Evolutionary conservation across 2,888 invertebrate species (phyloP).

Genomic region (Rhogogaster chlorosoma): DNA sequence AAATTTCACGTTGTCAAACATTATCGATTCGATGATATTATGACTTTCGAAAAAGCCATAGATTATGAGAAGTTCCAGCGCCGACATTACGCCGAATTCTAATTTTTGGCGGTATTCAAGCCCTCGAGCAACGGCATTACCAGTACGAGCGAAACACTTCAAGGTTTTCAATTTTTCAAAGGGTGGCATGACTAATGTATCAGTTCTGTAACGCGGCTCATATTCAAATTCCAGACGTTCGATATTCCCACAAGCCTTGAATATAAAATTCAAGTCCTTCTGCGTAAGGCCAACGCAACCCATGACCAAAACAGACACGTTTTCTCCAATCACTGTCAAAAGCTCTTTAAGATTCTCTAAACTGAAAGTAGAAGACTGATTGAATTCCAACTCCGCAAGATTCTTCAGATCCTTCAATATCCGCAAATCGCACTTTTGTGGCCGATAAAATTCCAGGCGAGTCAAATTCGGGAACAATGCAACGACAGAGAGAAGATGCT

Average conservation of each 20-base stretch:
- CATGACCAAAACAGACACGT: background rate
- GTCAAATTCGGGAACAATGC: background rate
- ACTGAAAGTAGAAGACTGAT: background rate
- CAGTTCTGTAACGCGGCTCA: background rate
- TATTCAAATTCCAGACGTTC: constrained; percentile 7
- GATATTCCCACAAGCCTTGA: background rate
- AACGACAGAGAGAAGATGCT: background rate
- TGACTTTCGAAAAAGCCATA: background rate
- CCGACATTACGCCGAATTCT: background rate
- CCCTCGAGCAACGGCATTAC: background rate
- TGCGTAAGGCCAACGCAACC: background rate
- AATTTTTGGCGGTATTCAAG: background rate
- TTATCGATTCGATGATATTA: background rate
- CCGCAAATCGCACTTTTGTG: background rate
- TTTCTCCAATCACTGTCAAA: background rate
- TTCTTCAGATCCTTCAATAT: background rate
- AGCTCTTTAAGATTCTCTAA: background rate
- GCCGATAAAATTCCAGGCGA: background rate
- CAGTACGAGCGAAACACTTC: background rate
- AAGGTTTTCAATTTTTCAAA: constrained; percentile 4
- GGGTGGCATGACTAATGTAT: background rate
- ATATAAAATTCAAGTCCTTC: background rate
- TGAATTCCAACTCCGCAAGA: background rate
- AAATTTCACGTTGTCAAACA: background rate
- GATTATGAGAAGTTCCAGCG: background rate